These are phyloP conservation scores for Oedothorax gibbosus DNA, from an alignment of 1,140 invertebrate species.

Conservation along the genomic window DNA sequence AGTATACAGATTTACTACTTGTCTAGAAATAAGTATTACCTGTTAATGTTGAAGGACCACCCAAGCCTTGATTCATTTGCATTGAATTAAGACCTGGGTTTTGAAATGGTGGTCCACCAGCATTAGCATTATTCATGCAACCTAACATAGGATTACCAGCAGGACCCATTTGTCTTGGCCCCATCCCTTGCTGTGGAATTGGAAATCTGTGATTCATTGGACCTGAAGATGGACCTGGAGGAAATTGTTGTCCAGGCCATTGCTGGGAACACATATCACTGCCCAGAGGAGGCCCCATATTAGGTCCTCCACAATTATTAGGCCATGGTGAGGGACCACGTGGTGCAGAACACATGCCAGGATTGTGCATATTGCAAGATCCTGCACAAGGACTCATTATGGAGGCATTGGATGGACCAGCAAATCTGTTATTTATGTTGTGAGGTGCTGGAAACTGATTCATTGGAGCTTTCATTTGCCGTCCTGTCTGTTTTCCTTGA, in stretches of 20 bases:
- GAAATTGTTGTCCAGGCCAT: constrained; percentile 38
- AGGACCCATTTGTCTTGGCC: constrained; percentile 27
- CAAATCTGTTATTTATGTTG: constrained; percentile 49
- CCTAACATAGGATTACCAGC: constrained; percentile 43
- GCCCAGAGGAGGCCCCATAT: constrained; percentile 62
- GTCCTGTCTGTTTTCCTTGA: constrained; percentile 77
- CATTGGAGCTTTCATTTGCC: constrained; percentile 67
- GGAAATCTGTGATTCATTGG: constrained; percentile 48
- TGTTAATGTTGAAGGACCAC: constrained; percentile 39
- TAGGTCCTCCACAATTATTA: constrained; percentile 38
- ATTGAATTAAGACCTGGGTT: constrained; percentile 32
- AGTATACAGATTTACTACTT: too few relatives aligned
- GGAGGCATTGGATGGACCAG: constrained; percentile 29
- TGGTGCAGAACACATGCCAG: constrained; percentile 61
- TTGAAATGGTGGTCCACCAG: constrained; percentile 33
- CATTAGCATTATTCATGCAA: constrained; percentile 49
- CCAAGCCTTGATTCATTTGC: constrained; percentile 50
- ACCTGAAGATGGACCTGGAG: constrained; percentile 35
- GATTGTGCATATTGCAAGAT: constrained; percentile 56
- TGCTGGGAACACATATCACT: constrained; percentile 45
- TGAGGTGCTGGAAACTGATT: constrained; percentile 61
- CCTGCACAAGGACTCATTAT: constrained; percentile 43
- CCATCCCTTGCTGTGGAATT: constrained; percentile 23
- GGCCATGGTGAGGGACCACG: constrained; percentile 55
- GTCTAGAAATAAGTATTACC: constrained; percentile 9